These are phyloP conservation scores for Neodiprion lecontei DNA, from an alignment of 1,140 invertebrate species.

Conservation along the genomic window DNA sequence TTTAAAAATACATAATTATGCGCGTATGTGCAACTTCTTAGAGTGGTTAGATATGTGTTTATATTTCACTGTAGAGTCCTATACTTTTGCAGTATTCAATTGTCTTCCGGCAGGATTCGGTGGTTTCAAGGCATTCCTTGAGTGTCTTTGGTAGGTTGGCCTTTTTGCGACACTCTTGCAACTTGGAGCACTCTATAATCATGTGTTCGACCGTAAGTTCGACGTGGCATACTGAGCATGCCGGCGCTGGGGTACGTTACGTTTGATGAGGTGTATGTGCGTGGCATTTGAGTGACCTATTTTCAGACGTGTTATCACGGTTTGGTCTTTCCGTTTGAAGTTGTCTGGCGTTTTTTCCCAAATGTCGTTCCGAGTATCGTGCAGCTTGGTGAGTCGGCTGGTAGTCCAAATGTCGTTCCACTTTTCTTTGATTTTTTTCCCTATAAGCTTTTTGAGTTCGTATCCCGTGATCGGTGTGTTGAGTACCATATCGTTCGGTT, in stretches of 20 bases:
- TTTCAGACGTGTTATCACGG: not conserved
- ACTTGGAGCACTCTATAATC: not conserved
- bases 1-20: too few species aligned
- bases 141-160: not conserved
- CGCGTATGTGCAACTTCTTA: too few species aligned
- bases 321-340: conserved; percentile 19
- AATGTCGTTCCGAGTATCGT: not conserved
- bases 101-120: too few species aligned
- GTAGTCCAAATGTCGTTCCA: not conserved
- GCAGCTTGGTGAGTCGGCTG: not conserved
- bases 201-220: not conserved
- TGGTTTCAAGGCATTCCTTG: too few species aligned
- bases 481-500: not conserved
- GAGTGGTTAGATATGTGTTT: too few species aligned
- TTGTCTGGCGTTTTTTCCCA: not conserved
- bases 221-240: not conserved
- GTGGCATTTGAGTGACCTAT: conserved; percentile 14
- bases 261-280: conserved; percentile 10
- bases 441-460: not conserved
- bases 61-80: too few species aligned
- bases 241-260: not conserved
- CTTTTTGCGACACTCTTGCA: not conserved
- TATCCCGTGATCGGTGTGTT: not conserved
- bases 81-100: too few species aligned
- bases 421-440: not conserved